A percentile compares a stretch with the other conserved stretches of the same genome.
Conservation (phyloP, 2,797 vertebrate species). For the Rousettus madagascariensis region DNA sequence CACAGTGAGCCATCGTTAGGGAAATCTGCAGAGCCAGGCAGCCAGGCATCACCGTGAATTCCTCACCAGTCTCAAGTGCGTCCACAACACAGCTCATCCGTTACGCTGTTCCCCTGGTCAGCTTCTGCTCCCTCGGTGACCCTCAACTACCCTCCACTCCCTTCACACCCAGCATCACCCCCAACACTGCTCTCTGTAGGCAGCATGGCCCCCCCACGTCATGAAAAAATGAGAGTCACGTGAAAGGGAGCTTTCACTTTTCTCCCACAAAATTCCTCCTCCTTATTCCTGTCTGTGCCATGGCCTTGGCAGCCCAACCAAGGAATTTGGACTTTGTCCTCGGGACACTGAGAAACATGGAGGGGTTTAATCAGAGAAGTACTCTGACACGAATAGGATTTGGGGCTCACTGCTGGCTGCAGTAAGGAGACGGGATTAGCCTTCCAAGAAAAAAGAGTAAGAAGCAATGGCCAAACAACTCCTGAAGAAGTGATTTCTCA, state of each 20-base stretch:
- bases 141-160: background rate
- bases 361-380: background rate
- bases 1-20: background rate
- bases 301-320: background rate
- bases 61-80: background rate
- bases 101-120: background rate
- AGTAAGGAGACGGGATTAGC: background rate
- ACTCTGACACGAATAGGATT: background rate
- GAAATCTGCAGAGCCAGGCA: background rate
- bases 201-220: background rate
- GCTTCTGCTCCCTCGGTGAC: background rate
- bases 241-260: background rate
- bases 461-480: background rate
- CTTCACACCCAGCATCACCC: background rate
- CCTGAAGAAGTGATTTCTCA: background rate
- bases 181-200: background rate
- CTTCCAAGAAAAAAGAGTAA: background rate
- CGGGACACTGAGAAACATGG: background rate
- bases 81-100: background rate
- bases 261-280: background rate
- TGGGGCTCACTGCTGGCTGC: background rate
- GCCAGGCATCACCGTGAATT: background rate
- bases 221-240: fast-evolving
- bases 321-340: constrained; percentile 59
- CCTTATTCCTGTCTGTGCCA: background rate